Conservation (phyloP, 2,797 vertebrate genomes). For the Amazonetta brasiliensis region DNA sequence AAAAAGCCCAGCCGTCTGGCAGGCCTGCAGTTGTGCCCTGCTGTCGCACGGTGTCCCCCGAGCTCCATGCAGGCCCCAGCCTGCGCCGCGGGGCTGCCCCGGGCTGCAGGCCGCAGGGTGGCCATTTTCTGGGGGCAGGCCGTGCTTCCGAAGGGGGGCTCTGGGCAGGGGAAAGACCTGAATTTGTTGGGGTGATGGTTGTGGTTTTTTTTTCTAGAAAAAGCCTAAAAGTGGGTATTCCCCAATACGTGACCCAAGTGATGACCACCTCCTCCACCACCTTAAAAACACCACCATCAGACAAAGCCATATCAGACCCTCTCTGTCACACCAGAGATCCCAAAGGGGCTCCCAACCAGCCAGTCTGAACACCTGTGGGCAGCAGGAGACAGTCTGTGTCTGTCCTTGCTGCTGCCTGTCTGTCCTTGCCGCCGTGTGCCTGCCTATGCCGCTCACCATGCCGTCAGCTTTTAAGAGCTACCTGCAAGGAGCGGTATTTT, state of each 20-base stretch:
- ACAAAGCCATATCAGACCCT: not conserved
- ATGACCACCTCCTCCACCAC: too few relatives aligned
- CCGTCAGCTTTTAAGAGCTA: not conserved
- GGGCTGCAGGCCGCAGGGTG: too few relatives aligned
- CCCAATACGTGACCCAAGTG: rapidly evolving
- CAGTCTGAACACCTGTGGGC: not conserved
- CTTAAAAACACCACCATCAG: too few relatives aligned
- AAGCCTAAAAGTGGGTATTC: not conserved
- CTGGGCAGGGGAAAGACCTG: not conserved
- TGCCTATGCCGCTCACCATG: not conserved
- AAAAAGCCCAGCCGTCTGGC: not conserved
- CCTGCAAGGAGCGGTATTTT: not conserved
- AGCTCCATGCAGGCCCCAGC: too few relatives aligned
- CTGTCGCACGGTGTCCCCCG: constrained; percentile 55
- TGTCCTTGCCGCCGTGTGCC: not conserved
- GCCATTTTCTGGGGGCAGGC: not conserved
- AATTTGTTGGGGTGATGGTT: not conserved
- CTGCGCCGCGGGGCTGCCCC: not conserved
- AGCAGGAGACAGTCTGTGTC: not conserved
- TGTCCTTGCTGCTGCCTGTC: not conserved
- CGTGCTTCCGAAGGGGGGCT: not conserved
- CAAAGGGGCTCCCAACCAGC: not conserved
- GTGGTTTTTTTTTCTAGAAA: not conserved
- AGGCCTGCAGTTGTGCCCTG: constrained; percentile 16
- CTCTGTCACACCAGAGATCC: not conserved